Percentiles rank a stretch among this genome's conserved stretches.
phyloP scores from a whole-genome alignment of 2,797 vertebrate genomes.

The Dendrocincla tyrannina region DNA sequence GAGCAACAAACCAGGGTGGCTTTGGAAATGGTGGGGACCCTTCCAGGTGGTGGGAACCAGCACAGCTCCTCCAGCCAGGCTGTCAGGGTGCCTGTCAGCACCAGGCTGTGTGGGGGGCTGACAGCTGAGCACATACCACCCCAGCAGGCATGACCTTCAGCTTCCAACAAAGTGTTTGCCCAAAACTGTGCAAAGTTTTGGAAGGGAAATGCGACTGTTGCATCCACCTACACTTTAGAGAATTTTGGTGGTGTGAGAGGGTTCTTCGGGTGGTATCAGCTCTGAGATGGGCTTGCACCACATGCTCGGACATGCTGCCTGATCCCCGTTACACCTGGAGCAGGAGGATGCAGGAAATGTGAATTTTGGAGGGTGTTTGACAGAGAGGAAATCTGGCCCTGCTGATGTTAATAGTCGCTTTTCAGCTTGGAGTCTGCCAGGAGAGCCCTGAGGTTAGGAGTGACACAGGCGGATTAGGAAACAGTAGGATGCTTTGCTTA shows the following conservation, averaged over 20 bases:
- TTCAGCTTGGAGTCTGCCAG: slow-evolving; percentile 38
- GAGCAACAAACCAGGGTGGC: not conserved
- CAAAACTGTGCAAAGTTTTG: not conserved
- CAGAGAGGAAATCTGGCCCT: not conserved
- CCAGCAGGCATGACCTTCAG: not conserved
- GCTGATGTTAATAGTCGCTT: slow-evolving; percentile 40
- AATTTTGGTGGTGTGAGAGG: not conserved
- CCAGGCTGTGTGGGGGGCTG: not conserved
- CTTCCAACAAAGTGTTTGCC: not conserved
- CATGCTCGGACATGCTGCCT: accelerated
- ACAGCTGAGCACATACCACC: not conserved
- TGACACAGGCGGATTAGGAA: slow-evolving; percentile 60
- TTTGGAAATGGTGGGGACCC: not conserved
- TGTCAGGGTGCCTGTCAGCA: not conserved
- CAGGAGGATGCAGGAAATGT: not conserved
- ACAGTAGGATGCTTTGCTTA: slow-evolving; percentile 66
- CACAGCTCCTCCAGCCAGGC: slow-evolving; percentile 40
- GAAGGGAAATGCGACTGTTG: accelerated
- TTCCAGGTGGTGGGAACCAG: slow-evolving; percentile 28
- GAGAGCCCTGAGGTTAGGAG: slow-evolving; percentile 58
- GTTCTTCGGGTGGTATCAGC: no score
- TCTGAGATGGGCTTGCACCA: accelerated
- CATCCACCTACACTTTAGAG: accelerated
- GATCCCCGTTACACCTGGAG: not conserved
- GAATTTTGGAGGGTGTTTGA: not conserved